These are phyloP conservation scores for Pantherophis guttatus DNA, from an alignment of 2,113 vertebrate genomes.

Conservation along the genomic window DNA sequence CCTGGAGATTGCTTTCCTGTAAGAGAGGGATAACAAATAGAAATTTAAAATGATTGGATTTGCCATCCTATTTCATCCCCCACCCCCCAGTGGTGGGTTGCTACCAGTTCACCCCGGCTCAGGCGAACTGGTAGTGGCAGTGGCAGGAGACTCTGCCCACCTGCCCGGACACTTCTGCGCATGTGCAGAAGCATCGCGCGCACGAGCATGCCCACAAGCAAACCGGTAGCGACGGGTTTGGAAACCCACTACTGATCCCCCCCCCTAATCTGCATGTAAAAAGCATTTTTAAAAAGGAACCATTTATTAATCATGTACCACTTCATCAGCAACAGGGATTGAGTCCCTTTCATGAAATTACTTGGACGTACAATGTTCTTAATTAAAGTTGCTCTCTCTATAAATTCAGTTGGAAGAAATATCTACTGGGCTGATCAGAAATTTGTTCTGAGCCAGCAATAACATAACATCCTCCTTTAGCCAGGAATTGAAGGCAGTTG, in stretches of 20 bases:
- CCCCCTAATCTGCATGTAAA: not conserved
- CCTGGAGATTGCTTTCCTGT: slow-evolving; percentile 97
- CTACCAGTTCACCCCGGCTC: no score
- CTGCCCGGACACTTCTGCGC: no score
- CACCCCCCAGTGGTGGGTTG: no score
- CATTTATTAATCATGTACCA: not conserved
- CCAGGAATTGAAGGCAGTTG: not conserved
- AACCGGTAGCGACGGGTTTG: no score
- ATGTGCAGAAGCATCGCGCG: no score
- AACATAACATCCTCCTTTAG: not conserved
- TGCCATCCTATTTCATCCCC: slow-evolving; percentile 1
- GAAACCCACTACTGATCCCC: not conserved
- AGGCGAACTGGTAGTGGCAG: no score
- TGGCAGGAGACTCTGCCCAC: no score
- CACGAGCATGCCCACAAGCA: no score
- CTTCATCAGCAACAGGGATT: not conserved
- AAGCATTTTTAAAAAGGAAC: not conserved
- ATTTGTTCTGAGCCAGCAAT: not conserved
- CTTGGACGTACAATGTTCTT: not conserved
- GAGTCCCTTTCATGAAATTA: not conserved
- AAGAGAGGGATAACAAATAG: slow-evolving; percentile 46
- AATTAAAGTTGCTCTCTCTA: not conserved
- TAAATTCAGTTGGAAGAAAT: not conserved
- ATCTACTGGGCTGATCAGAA: no score
- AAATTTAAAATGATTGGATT: slow-evolving; percentile 11